phyloP scores from a whole-genome alignment of 2,888 invertebrate genomes.

The Odontomyia ornata region DNA sequence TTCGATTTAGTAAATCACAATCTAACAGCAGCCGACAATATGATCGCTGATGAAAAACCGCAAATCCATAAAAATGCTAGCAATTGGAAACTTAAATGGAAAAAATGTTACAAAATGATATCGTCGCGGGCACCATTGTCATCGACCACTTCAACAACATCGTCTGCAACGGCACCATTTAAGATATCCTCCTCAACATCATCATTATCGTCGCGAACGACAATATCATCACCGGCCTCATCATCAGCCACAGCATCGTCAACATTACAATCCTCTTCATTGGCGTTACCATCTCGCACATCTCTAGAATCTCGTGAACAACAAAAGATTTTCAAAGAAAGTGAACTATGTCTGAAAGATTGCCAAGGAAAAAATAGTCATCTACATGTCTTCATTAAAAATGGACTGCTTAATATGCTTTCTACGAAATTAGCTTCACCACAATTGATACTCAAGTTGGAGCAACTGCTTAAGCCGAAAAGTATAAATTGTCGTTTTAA shows the following conservation, averaged over 20 bases:
- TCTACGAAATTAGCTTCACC: background rate
- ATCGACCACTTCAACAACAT: background rate
- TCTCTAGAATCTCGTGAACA: background rate
- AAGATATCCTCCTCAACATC: background rate
- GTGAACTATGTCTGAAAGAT: background rate
- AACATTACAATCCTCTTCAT: background rate
- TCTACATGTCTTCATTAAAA: background rate
- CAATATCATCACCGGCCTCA: background rate
- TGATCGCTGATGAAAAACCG: background rate
- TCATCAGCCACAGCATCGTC: background rate
- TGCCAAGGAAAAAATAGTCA: background rate
- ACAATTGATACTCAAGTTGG: background rate
- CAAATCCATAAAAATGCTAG: background rate
- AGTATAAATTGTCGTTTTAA: background rate
- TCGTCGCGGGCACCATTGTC: background rate
- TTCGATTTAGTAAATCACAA: too few species aligned
- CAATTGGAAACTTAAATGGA: slow-evolving; percentile 13
- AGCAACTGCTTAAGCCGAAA: background rate
- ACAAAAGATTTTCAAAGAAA: background rate
- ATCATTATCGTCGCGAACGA: background rate
- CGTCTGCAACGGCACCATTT: background rate
- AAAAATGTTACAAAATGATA: slow-evolving; percentile 16
- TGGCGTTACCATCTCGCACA: too few species aligned
- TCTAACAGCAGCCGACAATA: background rate
- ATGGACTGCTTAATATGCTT: background rate